A percentile compares a stretch with the other conserved stretches of the same genome.
phyloP scores from a whole-genome alignment of 2,797 vertebrate species.

The Pseudotriccus pelzelni region DNA sequence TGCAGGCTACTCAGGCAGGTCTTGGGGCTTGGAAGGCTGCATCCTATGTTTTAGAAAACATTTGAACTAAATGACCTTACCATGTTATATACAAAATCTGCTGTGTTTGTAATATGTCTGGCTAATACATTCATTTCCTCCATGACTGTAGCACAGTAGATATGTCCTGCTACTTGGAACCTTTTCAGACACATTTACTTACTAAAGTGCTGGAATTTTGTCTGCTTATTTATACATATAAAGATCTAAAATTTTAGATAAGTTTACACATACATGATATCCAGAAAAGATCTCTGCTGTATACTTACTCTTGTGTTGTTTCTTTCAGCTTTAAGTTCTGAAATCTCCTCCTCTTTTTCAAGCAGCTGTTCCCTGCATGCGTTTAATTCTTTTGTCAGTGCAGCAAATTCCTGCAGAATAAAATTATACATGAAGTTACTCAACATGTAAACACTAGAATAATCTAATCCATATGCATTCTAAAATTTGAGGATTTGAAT shows the following conservation, averaged over 20 bases:
- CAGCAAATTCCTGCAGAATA: conserved; percentile 91
- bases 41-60: background rate
- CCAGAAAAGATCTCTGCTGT: background rate
- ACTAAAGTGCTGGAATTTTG: background rate
- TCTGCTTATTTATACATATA: background rate
- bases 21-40: background rate
- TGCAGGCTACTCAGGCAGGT: background rate
- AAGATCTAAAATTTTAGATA: background rate
- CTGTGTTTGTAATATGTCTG: background rate
- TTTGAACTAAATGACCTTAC: background rate
- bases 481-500: background rate
- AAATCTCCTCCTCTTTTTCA: conserved; percentile 99
- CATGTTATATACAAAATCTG: background rate
- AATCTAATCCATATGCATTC: background rate
- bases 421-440: conserved; percentile 28
- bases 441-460: background rate
- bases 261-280: background rate
- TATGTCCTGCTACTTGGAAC: background rate
- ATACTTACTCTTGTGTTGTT: conserved; percentile 98
- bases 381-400: conserved; percentile 97
- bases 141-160: background rate
- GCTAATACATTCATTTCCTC: background rate
- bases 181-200: background rate
- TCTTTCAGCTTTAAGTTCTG: conserved; percentile 97
- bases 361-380: conserved; percentile 95